A percentile compares a stretch with the other conserved stretches of the same genome.
Conservation (phyloP, 2,888 invertebrate genomes). For the Ennomos quercinarius region DNA sequence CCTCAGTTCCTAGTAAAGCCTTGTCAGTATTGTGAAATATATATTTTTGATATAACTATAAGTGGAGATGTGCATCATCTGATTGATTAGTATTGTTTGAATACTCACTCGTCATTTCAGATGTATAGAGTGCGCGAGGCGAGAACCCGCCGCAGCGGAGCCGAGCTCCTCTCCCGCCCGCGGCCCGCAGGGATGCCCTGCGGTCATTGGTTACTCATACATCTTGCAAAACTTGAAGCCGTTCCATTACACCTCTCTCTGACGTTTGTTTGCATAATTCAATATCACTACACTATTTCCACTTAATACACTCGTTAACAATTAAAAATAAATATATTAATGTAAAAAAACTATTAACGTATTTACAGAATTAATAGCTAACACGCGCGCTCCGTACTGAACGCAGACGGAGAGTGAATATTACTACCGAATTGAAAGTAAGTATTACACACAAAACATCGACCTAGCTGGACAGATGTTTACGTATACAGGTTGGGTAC, state of each 20-base stretch:
- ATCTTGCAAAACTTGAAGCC: slow-evolving; percentile 70
- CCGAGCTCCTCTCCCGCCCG: slow-evolving; percentile 56
- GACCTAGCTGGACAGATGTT: slow-evolving; percentile 57
- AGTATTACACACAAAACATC: slow-evolving; percentile 63
- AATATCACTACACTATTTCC: slow-evolving; percentile 54
- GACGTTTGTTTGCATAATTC: slow-evolving; percentile 60
- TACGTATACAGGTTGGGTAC: slow-evolving; percentile 39
- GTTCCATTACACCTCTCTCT: slow-evolving; percentile 58
- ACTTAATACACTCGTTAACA: slow-evolving; percentile 45
- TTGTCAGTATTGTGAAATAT: slow-evolving; percentile 20
- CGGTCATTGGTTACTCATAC: slow-evolving; percentile 77
- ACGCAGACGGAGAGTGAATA: slow-evolving; percentile 67
- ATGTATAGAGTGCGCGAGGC: slow-evolving; percentile 50
- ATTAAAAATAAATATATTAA: slow-evolving; percentile 38
- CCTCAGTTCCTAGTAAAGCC: slow-evolving; percentile 25
- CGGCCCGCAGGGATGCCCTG: slow-evolving; percentile 70
- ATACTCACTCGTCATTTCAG: slow-evolving; percentile 59
- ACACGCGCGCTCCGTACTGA: slow-evolving; percentile 60
- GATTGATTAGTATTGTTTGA: slow-evolving; percentile 23
- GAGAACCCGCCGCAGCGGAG: slow-evolving; percentile 49
- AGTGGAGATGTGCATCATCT: slow-evolving; percentile 10
- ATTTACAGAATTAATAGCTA: slow-evolving; percentile 44
- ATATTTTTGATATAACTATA: slow-evolving; percentile 8
- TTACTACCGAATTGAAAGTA: slow-evolving; percentile 66
- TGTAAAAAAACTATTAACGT: slow-evolving; percentile 41